These are phyloP conservation scores for Meandrina meandrites DNA, from an alignment of 92 coral and sea anemone species.

Conservation along the genomic window DNA sequence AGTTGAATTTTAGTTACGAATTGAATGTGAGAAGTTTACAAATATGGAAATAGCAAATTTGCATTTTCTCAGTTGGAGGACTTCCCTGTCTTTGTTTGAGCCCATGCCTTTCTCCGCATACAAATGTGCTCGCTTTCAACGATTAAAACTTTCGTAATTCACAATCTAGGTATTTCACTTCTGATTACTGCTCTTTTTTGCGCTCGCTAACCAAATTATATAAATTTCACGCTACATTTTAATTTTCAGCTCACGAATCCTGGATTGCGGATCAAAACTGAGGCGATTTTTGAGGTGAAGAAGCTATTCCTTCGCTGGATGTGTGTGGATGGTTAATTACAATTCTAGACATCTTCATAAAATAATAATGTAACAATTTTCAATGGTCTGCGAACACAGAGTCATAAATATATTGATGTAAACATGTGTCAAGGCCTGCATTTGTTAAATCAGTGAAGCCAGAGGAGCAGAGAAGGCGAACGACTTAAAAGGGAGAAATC, in stretches of 20 bases:
- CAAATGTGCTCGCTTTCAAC: slow-evolving; percentile 26
- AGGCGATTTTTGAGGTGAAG: slow-evolving; percentile 3
- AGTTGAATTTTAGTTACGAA: slow-evolving; percentile 13
- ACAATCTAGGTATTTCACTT: slow-evolving; percentile 28
- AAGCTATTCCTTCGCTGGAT: slow-evolving; percentile 36
- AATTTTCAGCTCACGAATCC: slow-evolving; percentile 17
- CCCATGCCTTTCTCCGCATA: slow-evolving; percentile 41
- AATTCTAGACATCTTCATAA: slow-evolving; percentile 74
- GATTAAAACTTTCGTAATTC: slow-evolving; percentile 22
- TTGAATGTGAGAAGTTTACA: slow-evolving; percentile 46
- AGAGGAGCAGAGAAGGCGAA: slow-evolving; percentile 16
- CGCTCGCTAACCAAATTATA: slow-evolving; percentile 3
- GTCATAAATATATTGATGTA: slow-evolving; percentile 87
- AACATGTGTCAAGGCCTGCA: slow-evolving; percentile 79
- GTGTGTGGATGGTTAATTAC: slow-evolving; percentile 58
- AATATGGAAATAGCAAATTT: slow-evolving; percentile 63
- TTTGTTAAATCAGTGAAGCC: slow-evolving; percentile 78
- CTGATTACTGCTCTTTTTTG: slow-evolving; percentile 33
- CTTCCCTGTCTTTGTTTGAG: slow-evolving; percentile 25
- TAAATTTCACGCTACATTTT: slow-evolving; percentile 16
- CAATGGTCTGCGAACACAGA: slow-evolving; percentile 71
- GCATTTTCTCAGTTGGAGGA: slow-evolving; percentile 63
- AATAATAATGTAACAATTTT: slow-evolving; percentile 74
- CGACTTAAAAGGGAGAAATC: slow-evolving; percentile 24
- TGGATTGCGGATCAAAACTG: background rate